These are phyloP conservation scores for Falco concolor DNA, from an alignment of 2,797 vertebrate species.

Conservation along the genomic window DNA sequence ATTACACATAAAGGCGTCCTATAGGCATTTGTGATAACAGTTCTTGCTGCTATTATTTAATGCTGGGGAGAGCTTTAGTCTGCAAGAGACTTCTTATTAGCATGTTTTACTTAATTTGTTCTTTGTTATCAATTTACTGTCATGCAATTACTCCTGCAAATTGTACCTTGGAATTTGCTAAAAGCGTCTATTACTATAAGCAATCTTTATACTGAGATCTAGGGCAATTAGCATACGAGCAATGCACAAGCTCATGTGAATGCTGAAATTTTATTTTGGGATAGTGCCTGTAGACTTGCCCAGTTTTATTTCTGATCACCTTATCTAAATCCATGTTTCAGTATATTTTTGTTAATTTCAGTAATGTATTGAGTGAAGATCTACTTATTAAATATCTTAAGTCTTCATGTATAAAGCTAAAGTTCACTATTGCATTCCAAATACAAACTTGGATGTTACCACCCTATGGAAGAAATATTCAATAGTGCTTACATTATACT, in stretches of 20 bases:
- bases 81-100: constrained; percentile 21
- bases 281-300: background rate
- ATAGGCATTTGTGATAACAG: background rate
- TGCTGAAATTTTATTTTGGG: background rate
- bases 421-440: background rate
- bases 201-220: background rate
- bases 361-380: background rate
- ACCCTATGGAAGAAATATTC: background rate
- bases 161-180: background rate
- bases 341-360: background rate
- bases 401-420: background rate
- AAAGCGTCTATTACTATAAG: background rate
- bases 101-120: background rate
- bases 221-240: background rate
- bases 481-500: background rate
- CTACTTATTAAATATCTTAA: background rate
- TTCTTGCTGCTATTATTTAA: background rate
- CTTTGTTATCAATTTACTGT: background rate
- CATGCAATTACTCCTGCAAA: background rate
- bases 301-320: background rate
- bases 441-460: background rate
- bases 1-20: background rate
- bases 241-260: background rate
- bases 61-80: background rate
- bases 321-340: background rate